A percentile compares a stretch with the other conserved stretches of the same genome.
phyloP scores from a whole-genome alignment of 2,888 invertebrate genomes.

The Drymonia ruficornis region DNA sequence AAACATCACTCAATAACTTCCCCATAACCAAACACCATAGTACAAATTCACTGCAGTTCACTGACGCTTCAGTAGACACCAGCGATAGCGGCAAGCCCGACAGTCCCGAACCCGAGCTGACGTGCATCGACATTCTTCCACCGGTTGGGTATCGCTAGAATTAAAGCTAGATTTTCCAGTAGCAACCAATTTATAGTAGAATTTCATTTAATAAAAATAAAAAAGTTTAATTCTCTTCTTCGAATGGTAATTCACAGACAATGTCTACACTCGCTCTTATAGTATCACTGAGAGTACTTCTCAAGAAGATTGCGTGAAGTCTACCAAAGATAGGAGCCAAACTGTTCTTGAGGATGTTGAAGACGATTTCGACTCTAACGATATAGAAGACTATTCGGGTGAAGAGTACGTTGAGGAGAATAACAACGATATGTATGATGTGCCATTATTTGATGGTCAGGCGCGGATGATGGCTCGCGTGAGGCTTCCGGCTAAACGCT shows the following conservation, averaged over 20 bases:
- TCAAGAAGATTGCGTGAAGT: constrained; percentile 46
- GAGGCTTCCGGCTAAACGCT: constrained; percentile 70
- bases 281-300: constrained; percentile 41
- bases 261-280: constrained; percentile 48
- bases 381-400: constrained; percentile 60
- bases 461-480: constrained; percentile 69
- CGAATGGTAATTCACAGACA: constrained; percentile 69
- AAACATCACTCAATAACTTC: constrained; percentile 46
- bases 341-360: constrained; percentile 46
- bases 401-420: constrained; percentile 62
- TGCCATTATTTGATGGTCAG: constrained; percentile 73
- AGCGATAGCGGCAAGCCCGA: constrained; percentile 79
- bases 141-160: constrained; percentile 78
- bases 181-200: constrained; percentile 42
- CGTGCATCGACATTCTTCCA: constrained; percentile 74
- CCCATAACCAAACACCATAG: constrained; percentile 49
- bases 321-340: constrained; percentile 37
- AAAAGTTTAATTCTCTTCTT: constrained; percentile 43
- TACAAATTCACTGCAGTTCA: constrained; percentile 58
- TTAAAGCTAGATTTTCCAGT: constrained; percentile 47
- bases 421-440: constrained; percentile 59
- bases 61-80: constrained; percentile 74
- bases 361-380: constrained; percentile 57
- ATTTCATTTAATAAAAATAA: constrained; percentile 35
- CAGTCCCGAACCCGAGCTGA: constrained; percentile 74